Evolutionary conservation across 1,140 invertebrate species (phyloP).

Genomic region (Anastrepha ludens): DNA sequence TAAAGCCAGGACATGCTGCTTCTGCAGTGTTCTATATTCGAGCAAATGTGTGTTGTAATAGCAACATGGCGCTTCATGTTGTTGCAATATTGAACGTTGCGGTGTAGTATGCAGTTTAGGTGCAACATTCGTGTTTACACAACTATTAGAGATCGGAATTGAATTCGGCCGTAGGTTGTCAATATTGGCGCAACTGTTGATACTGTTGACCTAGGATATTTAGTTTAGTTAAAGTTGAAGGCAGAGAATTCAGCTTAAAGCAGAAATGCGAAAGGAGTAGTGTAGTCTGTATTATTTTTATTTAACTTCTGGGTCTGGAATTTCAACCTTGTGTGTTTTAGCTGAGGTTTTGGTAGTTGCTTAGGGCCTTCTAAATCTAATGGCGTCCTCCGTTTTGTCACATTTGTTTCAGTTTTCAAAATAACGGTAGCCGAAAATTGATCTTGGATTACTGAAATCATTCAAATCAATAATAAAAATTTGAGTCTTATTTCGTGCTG

Average conservation of each 20-base stretch:
- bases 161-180: background rate
- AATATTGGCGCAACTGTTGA: conserved; percentile 30
- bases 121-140: conserved; percentile 42
- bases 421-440: too few species aligned
- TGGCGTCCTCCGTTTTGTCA: too few species aligned
- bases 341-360: too few species aligned
- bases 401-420: too few species aligned
- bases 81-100: conserved; percentile 45
- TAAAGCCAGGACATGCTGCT: background rate
- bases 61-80: conserved; percentile 29
- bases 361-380: too few species aligned
- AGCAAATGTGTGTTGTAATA: background rate
- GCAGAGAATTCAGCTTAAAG: background rate
- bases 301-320: too few species aligned
- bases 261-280: background rate
- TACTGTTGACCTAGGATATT: background rate
- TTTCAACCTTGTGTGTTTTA: too few species aligned
- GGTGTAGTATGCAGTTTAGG: conserved; percentile 23
- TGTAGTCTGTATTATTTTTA: too few species aligned
- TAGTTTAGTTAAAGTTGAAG: background rate
- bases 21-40: background rate
- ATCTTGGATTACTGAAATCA: too few species aligned
- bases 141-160: conserved; percentile 26
- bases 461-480: too few species aligned
- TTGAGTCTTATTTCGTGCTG: too few species aligned